Evolutionary conservation across 2,113 vertebrate species (phyloP).

Genomic region (Plecturocebus donacophilus): DNA sequence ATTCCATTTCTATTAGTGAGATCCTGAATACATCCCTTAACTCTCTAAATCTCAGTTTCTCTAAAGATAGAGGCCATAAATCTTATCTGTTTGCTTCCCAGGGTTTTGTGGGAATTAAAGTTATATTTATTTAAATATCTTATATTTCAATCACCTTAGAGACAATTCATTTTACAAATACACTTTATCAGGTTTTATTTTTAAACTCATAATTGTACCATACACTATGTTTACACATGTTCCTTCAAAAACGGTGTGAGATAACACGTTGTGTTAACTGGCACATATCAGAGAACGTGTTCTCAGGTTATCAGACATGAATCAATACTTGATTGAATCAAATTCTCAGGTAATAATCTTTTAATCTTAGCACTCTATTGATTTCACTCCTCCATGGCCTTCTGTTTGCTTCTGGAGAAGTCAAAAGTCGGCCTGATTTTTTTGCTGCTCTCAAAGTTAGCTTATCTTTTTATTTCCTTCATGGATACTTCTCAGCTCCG

Average conservation of each 20-base stretch:
- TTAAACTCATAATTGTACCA: not conserved
- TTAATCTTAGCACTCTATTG: not conserved
- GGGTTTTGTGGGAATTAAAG: conserved; percentile 2
- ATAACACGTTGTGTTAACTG: not conserved
- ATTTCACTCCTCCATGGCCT: not conserved
- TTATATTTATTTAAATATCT: not conserved
- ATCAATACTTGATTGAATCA: not conserved
- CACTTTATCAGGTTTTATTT: not conserved
- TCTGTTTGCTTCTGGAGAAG: not conserved
- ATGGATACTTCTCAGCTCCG: not conserved
- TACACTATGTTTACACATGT: not conserved
- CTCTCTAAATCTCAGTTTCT: not conserved
- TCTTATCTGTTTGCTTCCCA: not conserved
- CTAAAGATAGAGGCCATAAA: not conserved
- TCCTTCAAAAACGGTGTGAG: not conserved
- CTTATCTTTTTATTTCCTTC: not conserved
- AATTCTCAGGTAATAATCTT: not conserved
- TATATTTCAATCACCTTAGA: conserved; percentile 37
- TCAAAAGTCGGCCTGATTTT: not conserved
- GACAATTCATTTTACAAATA: conserved; percentile 4
- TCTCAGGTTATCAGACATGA: not conserved
- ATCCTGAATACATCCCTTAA: not conserved
- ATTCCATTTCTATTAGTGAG: not conserved
- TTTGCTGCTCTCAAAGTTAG: not conserved
- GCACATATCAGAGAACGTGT: not conserved